phyloP scores from a whole-genome alignment of 2,888 invertebrate genomes.

The Tinea pellionella region DNA sequence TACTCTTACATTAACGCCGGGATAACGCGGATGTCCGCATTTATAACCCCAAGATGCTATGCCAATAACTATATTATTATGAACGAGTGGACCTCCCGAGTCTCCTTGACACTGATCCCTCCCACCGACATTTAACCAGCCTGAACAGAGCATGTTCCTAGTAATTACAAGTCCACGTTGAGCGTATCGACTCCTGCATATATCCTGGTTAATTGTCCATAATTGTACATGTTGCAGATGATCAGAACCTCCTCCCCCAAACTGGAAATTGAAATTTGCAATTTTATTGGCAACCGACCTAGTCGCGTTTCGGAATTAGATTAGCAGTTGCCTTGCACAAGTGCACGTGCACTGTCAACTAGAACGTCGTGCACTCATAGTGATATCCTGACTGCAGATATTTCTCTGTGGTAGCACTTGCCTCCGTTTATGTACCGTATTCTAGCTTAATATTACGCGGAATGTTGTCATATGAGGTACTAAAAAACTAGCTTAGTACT shows the following conservation, averaged over 20 bases:
- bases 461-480: too few species aligned
- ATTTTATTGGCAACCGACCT: not conserved
- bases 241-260: not conserved
- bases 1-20: constrained; percentile 8
- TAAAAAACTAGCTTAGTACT: constrained; percentile 23
- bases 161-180: not conserved
- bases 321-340: too few species aligned
- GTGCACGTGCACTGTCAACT: too few species aligned
- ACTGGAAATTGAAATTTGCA: not conserved
- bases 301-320: too few species aligned
- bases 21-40: not conserved
- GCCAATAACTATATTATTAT: constrained; percentile 10
- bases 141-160: constrained; percentile 11
- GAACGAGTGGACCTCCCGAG: constrained; percentile 13
- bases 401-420: too few species aligned
- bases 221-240: constrained; percentile 6
- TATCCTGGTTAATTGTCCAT: constrained; percentile 10
- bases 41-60: not conserved
- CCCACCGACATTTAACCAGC: constrained; percentile 12
- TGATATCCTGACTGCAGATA: not conserved
- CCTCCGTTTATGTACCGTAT: too few species aligned
- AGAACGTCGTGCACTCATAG: too few species aligned
- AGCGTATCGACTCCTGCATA: constrained; percentile 7
- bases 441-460: too few species aligned
- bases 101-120: constrained; percentile 7